Base-by-base conservation (phyloP, 2,797 vertebrate genomes). In the Rhynchotus rufescens region DNA sequence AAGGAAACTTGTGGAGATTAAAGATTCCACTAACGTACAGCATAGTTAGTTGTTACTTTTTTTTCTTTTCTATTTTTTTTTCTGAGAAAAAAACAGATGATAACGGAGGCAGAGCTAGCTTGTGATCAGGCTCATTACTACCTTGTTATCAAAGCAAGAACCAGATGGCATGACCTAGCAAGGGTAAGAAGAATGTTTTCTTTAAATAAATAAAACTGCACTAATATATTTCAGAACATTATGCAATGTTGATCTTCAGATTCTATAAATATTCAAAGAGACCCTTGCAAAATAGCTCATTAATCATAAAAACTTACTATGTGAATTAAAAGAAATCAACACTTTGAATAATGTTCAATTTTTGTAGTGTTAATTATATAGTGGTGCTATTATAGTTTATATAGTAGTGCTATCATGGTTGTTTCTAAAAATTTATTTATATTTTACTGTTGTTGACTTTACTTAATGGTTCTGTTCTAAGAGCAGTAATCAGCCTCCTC, bases 111-210 rank as follows among this genome's bases (percentile, higher is more conserved):
- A 66, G 97, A 98, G 34, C 96, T 97, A 51, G 97, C 97, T 83
- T 98, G 98, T 92, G 98, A 98, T 68, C 98, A 98, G 77, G 94
- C 98, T 89, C 98, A 98, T 96, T 94, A 97, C 92, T 98, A 98
- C 91, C 98, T 98, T 51, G 88, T 96, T 84, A 95, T 96, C 91
- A 98, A 97, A 96, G 98, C 98, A 44, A 97, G 95, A 93, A 97
- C 80, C 97, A 97, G 97, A 96, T 98, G 98, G 98, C 85, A 97
- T 61, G 97, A 98, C 94, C 95, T 98, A 74, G 97, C 97, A 45
- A 98, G 98, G 98, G 98, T 98, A 97, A 97, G 97, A 90, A 80
- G 64, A 26, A 93, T 59, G 42, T 83, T 92, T 84, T 93, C 91
- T 94, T 94, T 87, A 87, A 94, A 94, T 95, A 93, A 93, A 94